A percentile compares a stretch with the other conserved stretches of the same genome.
These are phyloP conservation scores for Peromyscus leucopus DNA, from an alignment of 2,113 vertebrate genomes.

Conservation along the genomic window DNA sequence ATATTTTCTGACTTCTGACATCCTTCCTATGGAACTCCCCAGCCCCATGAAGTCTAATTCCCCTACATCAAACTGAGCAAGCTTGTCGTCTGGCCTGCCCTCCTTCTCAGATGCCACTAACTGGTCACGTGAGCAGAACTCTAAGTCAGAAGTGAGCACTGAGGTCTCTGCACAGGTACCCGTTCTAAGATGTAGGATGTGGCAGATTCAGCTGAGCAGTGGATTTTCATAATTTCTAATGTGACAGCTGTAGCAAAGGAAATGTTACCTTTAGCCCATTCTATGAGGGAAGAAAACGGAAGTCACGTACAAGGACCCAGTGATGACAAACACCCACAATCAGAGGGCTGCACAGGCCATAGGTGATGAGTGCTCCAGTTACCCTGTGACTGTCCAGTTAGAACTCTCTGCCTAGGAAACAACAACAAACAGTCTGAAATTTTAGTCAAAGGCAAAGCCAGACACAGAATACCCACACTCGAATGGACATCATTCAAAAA, in stretches of 20 bases:
- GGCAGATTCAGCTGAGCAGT: background rate
- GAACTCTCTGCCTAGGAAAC: background rate
- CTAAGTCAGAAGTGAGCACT: background rate
- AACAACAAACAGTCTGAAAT: background rate
- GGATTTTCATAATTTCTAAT: background rate
- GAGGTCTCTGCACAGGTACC: background rate
- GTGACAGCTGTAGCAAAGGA: background rate
- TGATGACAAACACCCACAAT: background rate
- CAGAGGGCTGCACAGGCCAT: background rate
- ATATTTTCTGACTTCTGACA: slow-evolving; percentile 57
- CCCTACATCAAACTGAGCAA: background rate
- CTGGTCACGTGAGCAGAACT: background rate
- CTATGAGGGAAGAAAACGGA: background rate
- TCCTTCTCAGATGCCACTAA: background rate
- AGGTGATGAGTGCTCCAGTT: background rate
- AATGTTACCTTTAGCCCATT: background rate
- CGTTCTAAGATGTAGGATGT: background rate
- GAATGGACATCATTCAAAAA: slow-evolving; percentile 40
- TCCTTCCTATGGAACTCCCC: slow-evolving; percentile 32
- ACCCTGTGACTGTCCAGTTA: background rate
- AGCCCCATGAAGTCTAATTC: background rate
- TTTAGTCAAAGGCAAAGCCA: background rate
- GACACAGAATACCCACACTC: slow-evolving; percentile 12
- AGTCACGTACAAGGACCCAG: background rate
- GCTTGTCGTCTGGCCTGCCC: background rate